These are phyloP conservation scores for Drosophila navojoa DNA, from an alignment of 1,140 invertebrate genomes.

Conservation along the genomic window DNA sequence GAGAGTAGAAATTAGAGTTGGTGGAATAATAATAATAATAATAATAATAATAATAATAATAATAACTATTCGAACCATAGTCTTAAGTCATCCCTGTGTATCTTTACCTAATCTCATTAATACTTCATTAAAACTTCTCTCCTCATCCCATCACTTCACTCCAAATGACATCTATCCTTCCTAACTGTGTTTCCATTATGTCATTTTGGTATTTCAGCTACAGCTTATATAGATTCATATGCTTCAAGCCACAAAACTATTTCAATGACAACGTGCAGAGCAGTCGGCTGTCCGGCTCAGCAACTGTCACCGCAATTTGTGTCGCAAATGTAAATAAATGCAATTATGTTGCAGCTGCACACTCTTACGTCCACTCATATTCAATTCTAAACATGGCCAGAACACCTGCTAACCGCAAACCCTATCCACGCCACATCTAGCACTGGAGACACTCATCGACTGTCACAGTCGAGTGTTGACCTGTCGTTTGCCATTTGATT, in stretches of 20 bases:
- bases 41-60: too few relatives aligned
- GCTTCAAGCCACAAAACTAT: not conserved
- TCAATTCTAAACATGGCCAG: conserved; percentile 2
- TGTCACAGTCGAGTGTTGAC: conserved; percentile 34
- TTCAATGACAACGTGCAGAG: not conserved
- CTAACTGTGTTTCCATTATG: not conserved
- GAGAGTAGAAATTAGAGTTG: not conserved
- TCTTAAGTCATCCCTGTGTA: too few relatives aligned
- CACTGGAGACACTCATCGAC: conserved; percentile 10
- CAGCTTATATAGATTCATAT: too few relatives aligned
- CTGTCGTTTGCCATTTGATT: conserved; percentile 45
- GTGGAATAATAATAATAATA: too few relatives aligned
- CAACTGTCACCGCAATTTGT: conserved; percentile 44
- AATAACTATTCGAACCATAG: too few relatives aligned
- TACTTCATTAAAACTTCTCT: too few relatives aligned
- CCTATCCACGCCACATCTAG: not conserved
- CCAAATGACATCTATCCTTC: too few relatives aligned
- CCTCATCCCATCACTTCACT: too few relatives aligned
- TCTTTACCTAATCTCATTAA: too few relatives aligned
- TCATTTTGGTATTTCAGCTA: not conserved
- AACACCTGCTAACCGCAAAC: not conserved
- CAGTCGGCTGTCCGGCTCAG: conserved; percentile 1
- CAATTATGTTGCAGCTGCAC: conserved; percentile 36
- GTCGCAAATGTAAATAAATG: conserved; percentile 52
- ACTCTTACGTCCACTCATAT: conserved; percentile 12